These are phyloP conservation scores for Gasteruption jaculator DNA, from an alignment of 2,888 invertebrate species.

Conservation along the genomic window DNA sequence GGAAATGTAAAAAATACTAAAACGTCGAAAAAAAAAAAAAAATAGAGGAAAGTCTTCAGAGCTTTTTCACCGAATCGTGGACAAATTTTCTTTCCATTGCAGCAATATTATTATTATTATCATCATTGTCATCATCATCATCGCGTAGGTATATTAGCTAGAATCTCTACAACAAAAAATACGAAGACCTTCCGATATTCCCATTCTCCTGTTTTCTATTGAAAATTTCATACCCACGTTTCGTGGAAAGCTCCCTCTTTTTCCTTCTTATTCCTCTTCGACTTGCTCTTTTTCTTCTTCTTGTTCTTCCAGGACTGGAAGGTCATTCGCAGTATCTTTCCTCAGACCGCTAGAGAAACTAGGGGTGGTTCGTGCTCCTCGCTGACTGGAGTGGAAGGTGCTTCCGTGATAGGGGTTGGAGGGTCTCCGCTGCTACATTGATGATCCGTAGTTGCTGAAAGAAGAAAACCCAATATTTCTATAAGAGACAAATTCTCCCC, in stretches of 20 bases:
- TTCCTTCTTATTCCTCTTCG: no score
- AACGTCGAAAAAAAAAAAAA: no score
- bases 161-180: no score
- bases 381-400: constrained; percentile 45
- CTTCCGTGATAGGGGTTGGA: constrained; percentile 48
- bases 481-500: constrained; percentile 9
- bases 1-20: no score
- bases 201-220: background rate
- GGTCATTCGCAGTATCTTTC: constrained; percentile 22
- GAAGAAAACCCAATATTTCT: constrained; percentile 4
- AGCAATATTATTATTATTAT: no score
- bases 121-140: no score
- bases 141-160: no score
- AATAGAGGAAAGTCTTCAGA: no score
- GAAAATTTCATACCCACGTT: no score
- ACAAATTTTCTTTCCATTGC: no score
- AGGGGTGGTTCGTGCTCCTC: constrained; percentile 38
- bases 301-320: constrained; percentile 16
- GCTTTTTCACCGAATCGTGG: no score
- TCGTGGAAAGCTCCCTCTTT: no score
- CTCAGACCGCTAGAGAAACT: constrained; percentile 34
- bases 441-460: constrained; percentile 41
- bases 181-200: background rate
- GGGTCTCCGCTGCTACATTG: constrained; percentile 42
- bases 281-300: background rate